Evolutionary conservation across 2,888 invertebrate species (phyloP), one percentile per base, ranked within the genome.

Genomic region (Chaetogeoica ovagalla): DNA sequence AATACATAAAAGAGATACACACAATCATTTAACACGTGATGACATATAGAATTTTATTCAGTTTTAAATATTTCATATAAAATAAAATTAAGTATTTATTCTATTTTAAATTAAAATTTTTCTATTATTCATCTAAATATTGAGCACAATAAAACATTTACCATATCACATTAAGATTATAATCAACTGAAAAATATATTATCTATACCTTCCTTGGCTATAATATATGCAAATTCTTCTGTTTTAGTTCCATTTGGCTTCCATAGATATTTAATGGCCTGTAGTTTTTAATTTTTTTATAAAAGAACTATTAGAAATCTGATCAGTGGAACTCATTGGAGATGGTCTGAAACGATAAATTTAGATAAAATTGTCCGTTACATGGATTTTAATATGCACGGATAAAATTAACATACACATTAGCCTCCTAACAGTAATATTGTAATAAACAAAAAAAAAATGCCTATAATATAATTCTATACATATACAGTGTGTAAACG

Each of bases 251-350:
- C 99, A 0, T 99, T 88, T 99, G 99, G 79, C 98, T 98, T 55
- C 99, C 99, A 88, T 30, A 4, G 30, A 6, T 43, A 43, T 9
- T 7, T 43, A 43, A 39, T 6, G 8, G 39, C 8, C 95, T 9
- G 96, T 95, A 5, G 93, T 87, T 86, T 97, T 94, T 84, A 98
- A 88, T 87, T 97, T 97, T 86, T 93, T 94, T 82, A 97, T 94
- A 86, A 97, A 97, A 17, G 96, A 96, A 85, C 93, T 94, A 85
- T 96, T 96, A 81, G 91, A 89, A 19, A 91, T 83, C 73, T 83
- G 83, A 8, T 83, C 82, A 19, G 82, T 74, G 7, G 83, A 81
- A 57, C 79, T 83, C 72, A 84, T 82, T n/a, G 83, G 82, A 72
- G 84, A 84, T 8, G 84, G 84, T 65, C 84, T 84, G 81, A 83